Evolutionary conservation across 1,140 invertebrate species (phyloP), one percentile per base, ranked within the genome.

Genomic region (Paraescarpia echinospica): DNA sequence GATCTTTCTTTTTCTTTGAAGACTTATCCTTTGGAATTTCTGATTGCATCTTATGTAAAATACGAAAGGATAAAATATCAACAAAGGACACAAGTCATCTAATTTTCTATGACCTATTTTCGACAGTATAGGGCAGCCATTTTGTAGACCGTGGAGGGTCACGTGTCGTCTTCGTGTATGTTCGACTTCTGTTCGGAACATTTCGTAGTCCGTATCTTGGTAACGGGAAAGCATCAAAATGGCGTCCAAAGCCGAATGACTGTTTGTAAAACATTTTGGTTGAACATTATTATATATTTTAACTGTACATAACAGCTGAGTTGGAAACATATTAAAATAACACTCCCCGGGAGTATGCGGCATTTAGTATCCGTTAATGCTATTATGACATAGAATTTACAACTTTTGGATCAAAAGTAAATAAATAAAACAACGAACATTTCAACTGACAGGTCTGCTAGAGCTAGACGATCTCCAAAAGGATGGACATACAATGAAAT

Each of bases 21-120:
- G 93, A 93, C 92, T 94, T 94, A 92, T 95, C 95, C 94, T 94
- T 95, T 89, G 91, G 92, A 93, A 93, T 94, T 92, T 95, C 95
- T 91, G 94, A 93, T 94, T 95, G 94, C 95, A 95, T 95, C 93
- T 92, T 93, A 77, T 77, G 59, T 77, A 77, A 77, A 77, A 2
- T 77, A 77, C 27, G 59, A 77, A 77, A 77, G 59, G 59, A 77
- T 77, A 77, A 77, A 77, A 77, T 90, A 59, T 59, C 34, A 93
- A 89, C 89, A 90, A 77, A 77, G 59, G 59, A 77, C 59, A 77
- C 59, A 77, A 77, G 12, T 77, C 59, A 77, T 77, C 59, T 77
- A 77, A 77, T 77, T 77, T 77, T 77, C 59, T 77, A 77, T 77
- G 59, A 77, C 59, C 59, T 77, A 77, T 77, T 77, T 77, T 77